Conservation (phyloP, 1,140 invertebrate genomes). For the Epicauta chinensis region DNA sequence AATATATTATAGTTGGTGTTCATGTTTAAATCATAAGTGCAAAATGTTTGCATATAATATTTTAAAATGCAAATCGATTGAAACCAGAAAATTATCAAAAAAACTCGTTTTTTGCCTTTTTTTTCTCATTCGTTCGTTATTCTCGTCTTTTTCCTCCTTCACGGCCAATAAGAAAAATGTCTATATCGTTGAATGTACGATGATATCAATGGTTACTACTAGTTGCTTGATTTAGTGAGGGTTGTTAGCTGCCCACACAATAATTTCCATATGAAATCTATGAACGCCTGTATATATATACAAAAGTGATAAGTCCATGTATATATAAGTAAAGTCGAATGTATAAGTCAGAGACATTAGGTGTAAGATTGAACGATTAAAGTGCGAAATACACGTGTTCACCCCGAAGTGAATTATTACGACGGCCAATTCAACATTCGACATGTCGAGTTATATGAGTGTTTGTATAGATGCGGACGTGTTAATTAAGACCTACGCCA, state of each 20-base stretch:
- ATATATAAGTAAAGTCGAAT: slow-evolving; percentile 15
- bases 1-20: slow-evolving; percentile 20
- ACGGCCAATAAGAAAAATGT: not conserved
- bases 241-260: slow-evolving; percentile 17
- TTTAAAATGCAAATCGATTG: no score
- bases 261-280: slow-evolving; percentile 22
- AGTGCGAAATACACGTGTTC: slow-evolving; percentile 22
- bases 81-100: no score
- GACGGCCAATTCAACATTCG: slow-evolving; percentile 16
- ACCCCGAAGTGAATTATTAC: slow-evolving; percentile 22
- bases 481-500: slow-evolving; percentile 19
- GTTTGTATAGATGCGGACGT: slow-evolving; percentile 12
- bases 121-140: no score
- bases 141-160: not conserved
- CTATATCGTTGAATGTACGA: slow-evolving; percentile 9
- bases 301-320: slow-evolving; percentile 15
- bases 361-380: slow-evolving; percentile 23
- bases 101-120: no score
- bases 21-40: slow-evolving; percentile 23
- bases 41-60: slow-evolving; percentile 12
- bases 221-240: slow-evolving; percentile 5
- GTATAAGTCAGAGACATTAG: slow-evolving; percentile 18
- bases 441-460: slow-evolving; percentile 20
- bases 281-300: slow-evolving; percentile 10
- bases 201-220: slow-evolving; percentile 6